Percentiles rank a stretch among this genome's conserved stretches.
Evolutionary conservation across 2,888 invertebrate genomes (phyloP).

Genomic region (Cataglyphis rosenhaueri): DNA sequence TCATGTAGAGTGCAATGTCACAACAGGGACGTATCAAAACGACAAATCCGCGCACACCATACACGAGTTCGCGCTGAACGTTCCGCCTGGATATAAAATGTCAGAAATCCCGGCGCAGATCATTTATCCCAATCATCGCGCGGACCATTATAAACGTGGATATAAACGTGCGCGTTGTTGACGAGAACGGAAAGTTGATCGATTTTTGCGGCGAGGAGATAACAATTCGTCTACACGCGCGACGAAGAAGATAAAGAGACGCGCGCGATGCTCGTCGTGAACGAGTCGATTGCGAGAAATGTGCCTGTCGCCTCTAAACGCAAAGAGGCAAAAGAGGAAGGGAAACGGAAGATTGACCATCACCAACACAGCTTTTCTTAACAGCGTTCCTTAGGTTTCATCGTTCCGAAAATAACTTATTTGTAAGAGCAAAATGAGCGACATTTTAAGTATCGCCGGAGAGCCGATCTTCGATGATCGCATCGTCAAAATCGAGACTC

Average conservation of each 20-base stretch:
- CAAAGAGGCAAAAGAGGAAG: too few relatives aligned
- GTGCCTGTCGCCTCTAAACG: neutral
- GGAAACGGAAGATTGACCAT: neutral
- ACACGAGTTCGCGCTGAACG: neutral
- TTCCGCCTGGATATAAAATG: conserved; percentile 10
- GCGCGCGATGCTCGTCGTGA: neutral
- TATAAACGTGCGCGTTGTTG: neutral
- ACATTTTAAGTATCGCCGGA: too few relatives aligned
- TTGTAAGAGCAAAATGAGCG: neutral
- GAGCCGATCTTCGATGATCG: neutral
- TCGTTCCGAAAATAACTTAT: neutral
- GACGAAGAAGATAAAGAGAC: neutral
- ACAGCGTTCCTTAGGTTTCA: neutral
- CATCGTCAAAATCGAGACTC: too few relatives aligned
- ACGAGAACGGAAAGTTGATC: neutral
- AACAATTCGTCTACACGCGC: neutral
- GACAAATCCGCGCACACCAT: neutral
- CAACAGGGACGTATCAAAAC: neutral
- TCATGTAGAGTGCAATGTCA: conserved; percentile 4
- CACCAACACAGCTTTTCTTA: neutral
- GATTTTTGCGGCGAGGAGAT: neutral
- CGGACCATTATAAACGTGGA: neutral
- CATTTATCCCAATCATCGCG: conserved; percentile 8
- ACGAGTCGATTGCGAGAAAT: neutral
- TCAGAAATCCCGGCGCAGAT: neutral